Percentiles rank a stretch among this genome's conserved stretches.
These are phyloP conservation scores for Patiria miniata DNA, from an alignment of 35 echinoderm and acorn worm species.

Conservation along the genomic window DNA sequence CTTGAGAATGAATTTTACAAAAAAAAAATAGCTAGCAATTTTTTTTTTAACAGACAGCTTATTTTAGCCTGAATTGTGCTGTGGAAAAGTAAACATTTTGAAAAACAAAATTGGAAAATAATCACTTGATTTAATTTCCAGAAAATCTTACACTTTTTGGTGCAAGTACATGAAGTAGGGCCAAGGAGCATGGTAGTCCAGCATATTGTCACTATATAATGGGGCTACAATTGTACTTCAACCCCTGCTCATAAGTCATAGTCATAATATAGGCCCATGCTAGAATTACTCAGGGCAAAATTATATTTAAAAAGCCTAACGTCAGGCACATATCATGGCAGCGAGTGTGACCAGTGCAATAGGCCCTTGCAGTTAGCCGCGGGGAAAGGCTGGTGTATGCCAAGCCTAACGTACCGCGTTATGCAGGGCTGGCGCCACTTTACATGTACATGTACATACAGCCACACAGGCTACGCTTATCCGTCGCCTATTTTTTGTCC, in stretches of 20 bases:
- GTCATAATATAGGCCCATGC: too few relatives aligned
- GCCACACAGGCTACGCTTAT: background rate
- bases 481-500: background rate
- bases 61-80: slow-evolving; percentile 1
- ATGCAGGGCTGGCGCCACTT: background rate
- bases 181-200: too few relatives aligned
- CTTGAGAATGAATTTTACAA: background rate
- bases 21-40: background rate
- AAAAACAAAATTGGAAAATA: slow-evolving; percentile 17
- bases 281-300: too few relatives aligned
- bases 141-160: slow-evolving; percentile 16
- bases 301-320: too few relatives aligned
- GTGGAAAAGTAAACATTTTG: background rate
- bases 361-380: too few relatives aligned
- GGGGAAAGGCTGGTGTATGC: background rate
- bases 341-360: slow-evolving; percentile 1
- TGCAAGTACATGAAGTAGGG: too few relatives aligned
- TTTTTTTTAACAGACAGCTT: too few relatives aligned
- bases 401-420: slow-evolving; percentile 4
- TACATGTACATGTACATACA: background rate
- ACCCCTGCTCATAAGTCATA: too few relatives aligned
- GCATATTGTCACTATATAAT: too few relatives aligned
- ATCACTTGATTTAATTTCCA: slow-evolving; percentile 13
- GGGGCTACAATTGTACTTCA: too few relatives aligned
- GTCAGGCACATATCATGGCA: too few relatives aligned